A percentile compares a stretch with the other conserved stretches of the same genome.
Conservation (phyloP, 2,888 invertebrate species). For the Myathropa florea region DNA sequence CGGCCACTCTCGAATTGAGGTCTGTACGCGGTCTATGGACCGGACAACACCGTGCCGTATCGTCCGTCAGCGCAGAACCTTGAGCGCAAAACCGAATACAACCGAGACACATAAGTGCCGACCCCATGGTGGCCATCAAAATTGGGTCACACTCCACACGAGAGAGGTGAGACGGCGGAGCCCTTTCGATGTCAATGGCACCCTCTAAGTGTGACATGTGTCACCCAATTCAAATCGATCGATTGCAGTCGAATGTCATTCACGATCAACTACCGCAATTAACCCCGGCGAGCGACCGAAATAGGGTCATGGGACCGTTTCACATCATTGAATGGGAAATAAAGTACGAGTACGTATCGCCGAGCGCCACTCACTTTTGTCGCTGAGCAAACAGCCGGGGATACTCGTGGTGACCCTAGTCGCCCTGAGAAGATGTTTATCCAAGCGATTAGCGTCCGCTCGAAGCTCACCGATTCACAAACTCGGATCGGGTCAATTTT, state of each 20-base stretch:
- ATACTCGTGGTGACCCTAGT: constrained; percentile 23
- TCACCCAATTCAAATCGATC: not conserved
- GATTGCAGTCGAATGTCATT: not conserved
- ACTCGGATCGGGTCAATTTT: no score
- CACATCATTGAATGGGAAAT: not conserved
- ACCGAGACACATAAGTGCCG: constrained; percentile 25
- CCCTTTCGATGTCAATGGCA: not conserved
- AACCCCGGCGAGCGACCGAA: constrained; percentile 16
- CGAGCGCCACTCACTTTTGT: not conserved
- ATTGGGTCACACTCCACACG: constrained; percentile 38
- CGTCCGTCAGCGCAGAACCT: constrained; percentile 16
- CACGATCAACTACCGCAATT: not conserved
- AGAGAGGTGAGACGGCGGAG: not conserved
- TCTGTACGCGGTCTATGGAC: constrained; percentile 20
- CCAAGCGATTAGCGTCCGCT: constrained; percentile 17
- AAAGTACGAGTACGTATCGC: not conserved
- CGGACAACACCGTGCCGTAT: not conserved
- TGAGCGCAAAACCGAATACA: constrained; percentile 19
- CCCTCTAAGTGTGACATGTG: constrained; percentile 1
- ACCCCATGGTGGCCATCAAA: constrained; percentile 4
- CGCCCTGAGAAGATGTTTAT: constrained; percentile 41
- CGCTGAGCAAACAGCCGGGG: no score
- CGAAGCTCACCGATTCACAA: no score
- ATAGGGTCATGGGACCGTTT: constrained; percentile 48
- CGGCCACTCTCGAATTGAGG: constrained; percentile 31